Percentiles rank a stretch among this genome's conserved stretches.
These are phyloP conservation scores for Athene noctua DNA, from an alignment of 2,113 vertebrate species.

Conservation along the genomic window DNA sequence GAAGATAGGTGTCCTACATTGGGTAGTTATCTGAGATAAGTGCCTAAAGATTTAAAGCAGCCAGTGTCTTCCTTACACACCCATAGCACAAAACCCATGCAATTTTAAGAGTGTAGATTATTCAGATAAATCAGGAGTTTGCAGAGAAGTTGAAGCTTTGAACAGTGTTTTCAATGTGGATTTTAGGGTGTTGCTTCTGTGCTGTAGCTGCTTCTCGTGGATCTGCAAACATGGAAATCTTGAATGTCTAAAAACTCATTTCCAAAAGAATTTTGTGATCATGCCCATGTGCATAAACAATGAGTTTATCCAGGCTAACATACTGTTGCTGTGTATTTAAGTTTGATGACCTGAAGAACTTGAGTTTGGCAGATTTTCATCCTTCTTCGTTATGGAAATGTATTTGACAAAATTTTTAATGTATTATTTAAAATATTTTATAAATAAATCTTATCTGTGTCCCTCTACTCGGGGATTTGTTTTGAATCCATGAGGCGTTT, in stretches of 20 bases:
- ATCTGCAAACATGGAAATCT: not conserved
- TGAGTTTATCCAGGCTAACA: not conserved
- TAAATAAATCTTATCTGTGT: not conserved
- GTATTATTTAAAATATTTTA: too few species aligned
- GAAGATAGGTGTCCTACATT: slow-evolving; percentile 2
- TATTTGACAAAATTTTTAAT: too few species aligned
- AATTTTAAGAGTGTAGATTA: not conserved
- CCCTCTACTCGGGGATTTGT: not conserved
- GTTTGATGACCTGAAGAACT: not conserved
- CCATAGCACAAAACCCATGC: not conserved
- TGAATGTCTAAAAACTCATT: not conserved
- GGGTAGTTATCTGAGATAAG: not conserved
- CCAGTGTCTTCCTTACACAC: not conserved
- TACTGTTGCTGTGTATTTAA: not conserved
- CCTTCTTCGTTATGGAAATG: not conserved
- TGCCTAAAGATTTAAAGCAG: not conserved
- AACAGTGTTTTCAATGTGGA: not conserved
- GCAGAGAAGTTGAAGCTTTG: not conserved
- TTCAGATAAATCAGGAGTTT: not conserved
- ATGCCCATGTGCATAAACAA: not conserved
- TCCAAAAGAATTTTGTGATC: not conserved
- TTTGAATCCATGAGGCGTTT: not conserved
- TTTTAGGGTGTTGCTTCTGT: not conserved
- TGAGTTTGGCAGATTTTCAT: not conserved
- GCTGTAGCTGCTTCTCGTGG: not conserved